Evolutionary conservation across 2,888 invertebrate species (phyloP).

Genomic region (Limenitis arthemis): DNA sequence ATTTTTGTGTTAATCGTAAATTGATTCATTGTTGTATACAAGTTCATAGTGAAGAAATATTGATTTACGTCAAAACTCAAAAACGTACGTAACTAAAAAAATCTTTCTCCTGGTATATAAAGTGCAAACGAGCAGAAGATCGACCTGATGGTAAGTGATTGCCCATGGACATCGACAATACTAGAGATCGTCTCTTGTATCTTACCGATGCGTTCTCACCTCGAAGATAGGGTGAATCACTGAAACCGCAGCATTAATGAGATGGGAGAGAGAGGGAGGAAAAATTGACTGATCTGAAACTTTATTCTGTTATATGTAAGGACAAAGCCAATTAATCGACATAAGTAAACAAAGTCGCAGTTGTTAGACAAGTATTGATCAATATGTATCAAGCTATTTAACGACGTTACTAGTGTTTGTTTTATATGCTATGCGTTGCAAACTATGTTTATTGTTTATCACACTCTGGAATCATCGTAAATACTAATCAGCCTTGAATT

Average conservation of each 20-base stretch:
- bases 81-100: no score
- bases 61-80: background rate
- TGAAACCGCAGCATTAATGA: no score
- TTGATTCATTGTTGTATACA: background rate
- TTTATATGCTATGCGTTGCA: conserved; percentile 6
- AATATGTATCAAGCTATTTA: conserved; percentile 7
- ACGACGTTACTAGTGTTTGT: conserved; percentile 9
- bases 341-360: conserved; percentile 9
- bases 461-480: conserved; percentile 1
- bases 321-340: conserved; percentile 3
- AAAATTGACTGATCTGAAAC: background rate
- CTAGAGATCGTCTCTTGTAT: no score
- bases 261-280: no score
- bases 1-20: background rate
- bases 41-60: background rate
- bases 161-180: no score
- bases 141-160: no score
- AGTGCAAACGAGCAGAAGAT: no score
- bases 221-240: no score
- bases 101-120: no score
- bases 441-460: conserved; percentile 5
- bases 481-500: conserved; percentile 11
- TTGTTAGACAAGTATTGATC: conserved; percentile 9
- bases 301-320: background rate
- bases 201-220: no score